Evolutionary conservation across 2,888 invertebrate genomes (phyloP), one percentile per base, ranked within the genome.

Genomic region (Chelonus formosanus): DNA sequence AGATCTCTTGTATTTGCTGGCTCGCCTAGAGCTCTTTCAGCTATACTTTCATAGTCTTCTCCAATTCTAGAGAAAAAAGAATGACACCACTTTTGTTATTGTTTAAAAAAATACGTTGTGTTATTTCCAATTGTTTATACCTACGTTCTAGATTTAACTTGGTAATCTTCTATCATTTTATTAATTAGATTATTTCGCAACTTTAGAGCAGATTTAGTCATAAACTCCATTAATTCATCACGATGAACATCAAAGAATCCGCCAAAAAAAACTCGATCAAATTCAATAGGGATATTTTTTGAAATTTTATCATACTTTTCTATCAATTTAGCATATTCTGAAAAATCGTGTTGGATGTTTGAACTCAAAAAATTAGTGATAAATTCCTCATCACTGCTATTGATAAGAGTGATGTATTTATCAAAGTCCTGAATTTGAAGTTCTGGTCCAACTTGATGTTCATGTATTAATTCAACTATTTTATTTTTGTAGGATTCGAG

Each of bases 241-340:
- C 96, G 89, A 82, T 94, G 91, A 81, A 97, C 90, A 78, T 93
- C 91, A 80, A 94, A 97, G 85, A 96, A 89, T 5, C 95, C 95
- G 78, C 93, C 90, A 20, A 90, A 89, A 20, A 92, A 88, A 0
- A 91, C 90, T 67, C 90, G 88, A 72, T 90, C 88, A 50, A 79
- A 79, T 54, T 76, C 75, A 1, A 76, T 84, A 1, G 90, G 89
- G 67, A 93, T 90, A 65, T 87, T 87, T 61, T 86, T 86, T 52
- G 89, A 87, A 32, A 91, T 82, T n/a, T 87, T 84, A 52, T 90
- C 88, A 73, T 90, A 92, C 71, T 88, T 87, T 3, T 88, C 84
- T 3, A 92, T 86, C 73, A 89, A 86, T 0, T 82, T 85, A 50
- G 88, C 87, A 75, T 87, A 92, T 63, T 90, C 88, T 34, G 91